Percentiles rank a stretch among this genome's conserved stretches.
These are phyloP conservation scores for Seriola rivoliana DNA, from an alignment of 2,113 vertebrate species.

Conservation along the genomic window DNA sequence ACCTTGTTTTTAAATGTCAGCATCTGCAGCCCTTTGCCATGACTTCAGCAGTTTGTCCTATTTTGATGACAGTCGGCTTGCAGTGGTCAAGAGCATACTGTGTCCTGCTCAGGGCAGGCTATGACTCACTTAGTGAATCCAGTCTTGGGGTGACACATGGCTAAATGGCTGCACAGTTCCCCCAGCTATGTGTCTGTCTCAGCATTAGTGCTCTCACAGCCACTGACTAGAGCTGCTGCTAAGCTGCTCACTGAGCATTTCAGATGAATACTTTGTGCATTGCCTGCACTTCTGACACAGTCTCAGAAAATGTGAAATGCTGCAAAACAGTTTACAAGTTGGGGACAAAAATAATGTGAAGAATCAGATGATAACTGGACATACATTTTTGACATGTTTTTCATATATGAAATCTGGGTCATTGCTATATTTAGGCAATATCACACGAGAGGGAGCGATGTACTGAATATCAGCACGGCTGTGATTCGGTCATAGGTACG, in stretches of 20 bases:
- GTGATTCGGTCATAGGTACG: no score
- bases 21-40: slow-evolving; percentile 39
- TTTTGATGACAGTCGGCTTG: slow-evolving; percentile 55
- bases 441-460: no score
- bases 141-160: slow-evolving; percentile 74
- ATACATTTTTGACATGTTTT: not conserved
- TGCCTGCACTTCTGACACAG: slow-evolving; percentile 36
- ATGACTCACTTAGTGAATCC: slow-evolving; percentile 68
- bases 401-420: not conserved
- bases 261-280: slow-evolving; percentile 44
- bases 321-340: slow-evolving; percentile 11
- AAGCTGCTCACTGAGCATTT: slow-evolving; percentile 61
- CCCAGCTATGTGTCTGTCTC: slow-evolving; percentile 66
- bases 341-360: not conserved
- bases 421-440: no score
- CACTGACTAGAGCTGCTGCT: slow-evolving; percentile 36
- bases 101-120: slow-evolving; percentile 57
- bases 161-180: slow-evolving; percentile 73
- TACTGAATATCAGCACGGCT: no score
- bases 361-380: not conserved
- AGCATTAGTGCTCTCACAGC: slow-evolving; percentile 48
- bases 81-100: slow-evolving; percentile 62
- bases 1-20: slow-evolving; percentile 60
- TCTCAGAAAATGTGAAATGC: slow-evolving; percentile 21
- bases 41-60: slow-evolving; percentile 65